Base-by-base conservation (phyloP, 1,140 invertebrate species). In the Drusus annulatus region DNA sequence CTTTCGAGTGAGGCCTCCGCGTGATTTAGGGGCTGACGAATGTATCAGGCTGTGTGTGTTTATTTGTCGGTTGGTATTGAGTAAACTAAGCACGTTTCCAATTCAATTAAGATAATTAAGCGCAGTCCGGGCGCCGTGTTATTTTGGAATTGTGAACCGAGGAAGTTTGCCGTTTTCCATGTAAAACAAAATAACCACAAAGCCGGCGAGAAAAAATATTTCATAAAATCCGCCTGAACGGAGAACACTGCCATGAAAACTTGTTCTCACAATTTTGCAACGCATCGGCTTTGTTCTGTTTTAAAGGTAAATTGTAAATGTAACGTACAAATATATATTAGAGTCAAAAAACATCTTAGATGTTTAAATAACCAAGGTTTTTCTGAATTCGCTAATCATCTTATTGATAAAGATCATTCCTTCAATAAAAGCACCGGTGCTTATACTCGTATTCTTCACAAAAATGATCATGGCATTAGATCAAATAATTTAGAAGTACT, bases 81-180 rank as follows among this genome's bases (percentile, higher is more conserved):
- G 1, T 0, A 28, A 17, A 69, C 65, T 19, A 69, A 45, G 65
- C 65, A 69, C 19, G 74, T 62, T 76, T 45, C 31, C 52, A 76
- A 56, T 76, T 62, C 74, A 76, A 76, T 76, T 76, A 76, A 58
- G 56, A 62, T 76, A 76, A 76, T 76, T 76, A 76, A 21, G 17
- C 28, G 56, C 28, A 21, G 65, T 54, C n/a, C 15, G 50, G 51
- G 2, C 56, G 25, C 25, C 23, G 71, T 56, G 71, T 74, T 74
- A 74, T 54, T 74, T 74, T n/a, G 19, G 36, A 25, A 58, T 58
- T 74, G 23, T 25, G 51, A 21, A 54, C 10, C 50, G n/a, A 28
- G 51, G n/a, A 23, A 51, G 17, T n/a, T 69, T 8, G 51, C 52
- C 10, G 71, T 28, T 17, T 17, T 69, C n/a, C 4, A 25, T 16